phyloP scores from a whole-genome alignment of 1,140 invertebrate genomes.

The Drosophila malerkotliana region DNA sequence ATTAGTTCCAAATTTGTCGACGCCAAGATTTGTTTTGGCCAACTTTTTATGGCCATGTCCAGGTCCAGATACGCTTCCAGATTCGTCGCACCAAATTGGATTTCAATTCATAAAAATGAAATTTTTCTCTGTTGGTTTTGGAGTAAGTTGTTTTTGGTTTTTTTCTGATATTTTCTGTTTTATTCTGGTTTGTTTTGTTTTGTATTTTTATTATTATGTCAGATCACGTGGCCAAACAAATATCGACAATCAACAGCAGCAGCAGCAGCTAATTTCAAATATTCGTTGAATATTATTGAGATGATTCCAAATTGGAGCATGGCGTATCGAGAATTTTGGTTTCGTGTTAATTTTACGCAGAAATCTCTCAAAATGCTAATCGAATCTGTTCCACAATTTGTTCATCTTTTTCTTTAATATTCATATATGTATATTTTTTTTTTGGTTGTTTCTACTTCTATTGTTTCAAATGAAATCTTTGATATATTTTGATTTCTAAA shows the following conservation, averaged over 20 bases:
- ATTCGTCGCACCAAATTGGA: conserved; percentile 59
- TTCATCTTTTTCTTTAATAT: not conserved
- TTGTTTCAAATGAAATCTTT: not conserved
- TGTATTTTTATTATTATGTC: conserved; percentile 26
- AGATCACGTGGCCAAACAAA: conserved; percentile 27
- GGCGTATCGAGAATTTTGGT: conserved; percentile 19
- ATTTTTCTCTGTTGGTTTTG: conserved; percentile 29
- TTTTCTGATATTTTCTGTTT: not conserved
- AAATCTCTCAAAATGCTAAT: conserved; percentile 29
- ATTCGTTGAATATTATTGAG: conserved; percentile 17
- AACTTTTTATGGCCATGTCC: conserved; percentile 62
- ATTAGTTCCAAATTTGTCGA: conserved; percentile 78
- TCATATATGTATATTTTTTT: conserved; percentile 5
- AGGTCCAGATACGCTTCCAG: conserved; percentile 56
- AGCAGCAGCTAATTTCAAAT: conserved; percentile 14
- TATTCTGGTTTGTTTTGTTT: not conserved
- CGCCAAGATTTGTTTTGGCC: conserved; percentile 55
- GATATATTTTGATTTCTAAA: not conserved
- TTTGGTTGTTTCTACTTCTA: not conserved
- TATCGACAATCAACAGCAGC: conserved; percentile 1
- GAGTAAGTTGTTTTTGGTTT: not conserved
- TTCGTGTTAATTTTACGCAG: conserved; percentile 46
- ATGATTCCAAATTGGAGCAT: conserved; percentile 26
- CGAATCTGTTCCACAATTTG: conserved; percentile 27
- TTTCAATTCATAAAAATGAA: conserved; percentile 72